Evolutionary conservation across 2,113 vertebrate species (phyloP), one percentile per base, ranked within the genome.

Genomic region (Nothoprocta pentlandii): DNA sequence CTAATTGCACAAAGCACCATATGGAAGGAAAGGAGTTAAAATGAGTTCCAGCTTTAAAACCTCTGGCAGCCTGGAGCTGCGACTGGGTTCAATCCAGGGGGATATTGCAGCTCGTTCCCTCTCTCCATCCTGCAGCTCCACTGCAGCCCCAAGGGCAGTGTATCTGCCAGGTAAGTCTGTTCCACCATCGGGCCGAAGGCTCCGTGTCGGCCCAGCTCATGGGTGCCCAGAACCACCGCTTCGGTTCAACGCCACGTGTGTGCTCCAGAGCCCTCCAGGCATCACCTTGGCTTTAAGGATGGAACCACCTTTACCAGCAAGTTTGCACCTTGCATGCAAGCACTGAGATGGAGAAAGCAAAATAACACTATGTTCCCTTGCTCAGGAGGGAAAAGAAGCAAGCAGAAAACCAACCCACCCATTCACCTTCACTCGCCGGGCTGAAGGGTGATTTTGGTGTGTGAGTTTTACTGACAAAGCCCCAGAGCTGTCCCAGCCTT

Each of bases 351-450:
- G 19, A 22, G 58, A 59, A 59, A 85, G 59, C 59, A 46, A 53
- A 62, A 61, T 12, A 64, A 15, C 1, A 23, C 5, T 75, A 7
- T 3, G 0, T 23, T 85, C 16, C 41, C 32, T 82, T 25, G 39
- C 6, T 0, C 5, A 44, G 26, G n/a, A 15, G 14, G 63, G 59
- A 23, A 41, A 67, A 78, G 53, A 13, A 79, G 32, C 0, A 26
- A 91, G 84, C 36, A 76, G 47, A 30, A 25, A 36, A 16, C 0
- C 66, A 78, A n/a, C 19, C 25, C 58, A 25, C 53, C 8, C 0
- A 0, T 36, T 36, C 34, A 3, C 59, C 34, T 23, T n/a, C 0
- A 0, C 7, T 22, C 59, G 3, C 0, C 0, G 70, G 70, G 44
- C 74, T 56, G 34, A 73, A 41, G 46, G 2, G 32, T 20, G n/a